phyloP scores from a whole-genome alignment of 2,888 invertebrate genomes.

The Pardosa pseudoannulata region DNA sequence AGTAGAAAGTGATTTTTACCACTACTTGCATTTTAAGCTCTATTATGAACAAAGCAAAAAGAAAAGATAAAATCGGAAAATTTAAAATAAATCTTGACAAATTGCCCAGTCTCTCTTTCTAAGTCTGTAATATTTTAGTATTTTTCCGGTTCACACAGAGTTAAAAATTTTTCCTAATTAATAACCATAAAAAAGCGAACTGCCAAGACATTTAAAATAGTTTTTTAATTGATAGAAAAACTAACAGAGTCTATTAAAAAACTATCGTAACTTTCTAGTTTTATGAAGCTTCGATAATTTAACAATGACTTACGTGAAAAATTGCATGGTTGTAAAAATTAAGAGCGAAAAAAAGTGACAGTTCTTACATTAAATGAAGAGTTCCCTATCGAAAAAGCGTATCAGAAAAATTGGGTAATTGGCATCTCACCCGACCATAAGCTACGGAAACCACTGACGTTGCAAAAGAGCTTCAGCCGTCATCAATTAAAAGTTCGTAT shows the following conservation, averaged over 20 bases:
- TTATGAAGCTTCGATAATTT: neutral
- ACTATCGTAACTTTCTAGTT: neutral
- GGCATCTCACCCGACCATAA: neutral
- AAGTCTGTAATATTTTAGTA: no score
- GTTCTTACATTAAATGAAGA: neutral
- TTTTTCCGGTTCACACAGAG: neutral
- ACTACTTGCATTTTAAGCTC: no score
- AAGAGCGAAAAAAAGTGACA: neutral
- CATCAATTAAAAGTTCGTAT: slow-evolving; percentile 3
- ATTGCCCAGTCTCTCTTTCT: no score
- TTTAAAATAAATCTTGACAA: no score
- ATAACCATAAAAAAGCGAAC: neutral
- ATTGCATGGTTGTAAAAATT: neutral
- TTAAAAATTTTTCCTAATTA: neutral
- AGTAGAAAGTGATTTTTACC: no score
- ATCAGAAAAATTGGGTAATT: slow-evolving; percentile 9
- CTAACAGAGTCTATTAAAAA: neutral
- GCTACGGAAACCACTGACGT: neutral
- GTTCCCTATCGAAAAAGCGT: neutral
- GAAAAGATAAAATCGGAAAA: no score
- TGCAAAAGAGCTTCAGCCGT: neutral
- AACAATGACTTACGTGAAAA: neutral
- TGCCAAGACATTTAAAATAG: neutral
- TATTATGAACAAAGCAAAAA: no score
- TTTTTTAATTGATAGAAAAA: neutral